Evolutionary conservation across 2,797 vertebrate genomes (phyloP).

Genomic region (Pachyuromys duprasi): DNA sequence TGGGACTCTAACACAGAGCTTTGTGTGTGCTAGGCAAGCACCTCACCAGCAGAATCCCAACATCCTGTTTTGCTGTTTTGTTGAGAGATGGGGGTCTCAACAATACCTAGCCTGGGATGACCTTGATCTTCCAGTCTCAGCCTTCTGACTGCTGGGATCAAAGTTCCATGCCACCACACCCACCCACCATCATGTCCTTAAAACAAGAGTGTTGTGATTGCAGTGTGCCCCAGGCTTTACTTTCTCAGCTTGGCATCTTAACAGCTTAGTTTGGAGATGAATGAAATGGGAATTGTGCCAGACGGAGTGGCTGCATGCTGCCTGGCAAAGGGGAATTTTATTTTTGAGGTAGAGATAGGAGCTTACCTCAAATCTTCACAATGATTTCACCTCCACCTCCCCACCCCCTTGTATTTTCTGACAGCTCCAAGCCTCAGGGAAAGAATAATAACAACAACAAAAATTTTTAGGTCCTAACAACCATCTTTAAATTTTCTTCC

Average conservation of each 20-base stretch:
- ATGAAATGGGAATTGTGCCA: neutral
- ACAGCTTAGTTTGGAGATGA: neutral
- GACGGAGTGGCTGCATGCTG: neutral
- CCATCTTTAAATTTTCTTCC: neutral
- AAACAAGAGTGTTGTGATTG: neutral
- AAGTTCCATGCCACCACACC: neutral
- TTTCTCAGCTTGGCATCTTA: neutral
- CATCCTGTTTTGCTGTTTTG: neutral
- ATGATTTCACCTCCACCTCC: neutral
- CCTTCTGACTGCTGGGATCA: neutral
- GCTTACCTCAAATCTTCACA: neutral
- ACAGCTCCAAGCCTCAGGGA: neutral
- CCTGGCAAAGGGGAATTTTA: neutral
- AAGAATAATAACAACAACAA: neutral
- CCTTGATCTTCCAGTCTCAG: neutral
- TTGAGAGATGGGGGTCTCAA: neutral
- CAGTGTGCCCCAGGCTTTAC: neutral
- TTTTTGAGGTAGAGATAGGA: neutral
- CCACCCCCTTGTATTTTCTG: neutral
- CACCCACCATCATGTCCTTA: neutral
- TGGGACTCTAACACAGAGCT: neutral
- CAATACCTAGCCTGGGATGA: neutral
- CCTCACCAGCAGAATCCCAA: neutral
- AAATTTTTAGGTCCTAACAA: neutral
- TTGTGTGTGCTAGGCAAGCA: neutral